Conservation (phyloP, 2,797 vertebrate species). For the Ctenopoma multispine region DNA sequence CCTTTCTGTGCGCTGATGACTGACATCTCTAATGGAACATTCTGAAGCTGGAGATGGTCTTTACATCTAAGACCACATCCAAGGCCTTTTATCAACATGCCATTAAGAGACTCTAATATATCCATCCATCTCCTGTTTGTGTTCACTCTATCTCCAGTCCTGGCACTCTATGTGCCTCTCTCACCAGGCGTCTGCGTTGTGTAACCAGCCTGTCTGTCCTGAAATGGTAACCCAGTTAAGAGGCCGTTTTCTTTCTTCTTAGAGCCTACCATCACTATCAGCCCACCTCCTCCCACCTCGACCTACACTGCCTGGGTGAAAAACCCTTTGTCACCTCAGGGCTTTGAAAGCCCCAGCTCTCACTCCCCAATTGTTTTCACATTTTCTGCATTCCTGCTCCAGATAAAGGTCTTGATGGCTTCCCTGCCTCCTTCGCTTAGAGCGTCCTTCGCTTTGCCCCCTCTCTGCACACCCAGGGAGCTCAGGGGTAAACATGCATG, state of each 20-base stretch:
- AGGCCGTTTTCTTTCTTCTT: conserved; percentile 69
- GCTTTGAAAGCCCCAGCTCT: conserved; percentile 81
- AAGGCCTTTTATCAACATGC: conserved; percentile 78
- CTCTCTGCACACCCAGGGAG: conserved; percentile 49
- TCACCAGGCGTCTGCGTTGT: conserved; percentile 77
- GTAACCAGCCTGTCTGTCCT: conserved; percentile 81
- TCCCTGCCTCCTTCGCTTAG: conserved; percentile 59
- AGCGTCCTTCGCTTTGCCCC: conserved; percentile 46
- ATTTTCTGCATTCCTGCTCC: conserved; percentile 89
- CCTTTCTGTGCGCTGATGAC: conserved; percentile 55
- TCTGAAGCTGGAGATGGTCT: conserved; percentile 65
- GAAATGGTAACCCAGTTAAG: conserved; percentile 85
- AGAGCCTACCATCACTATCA: conserved; percentile 62
- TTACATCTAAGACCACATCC: conserved; percentile 71
- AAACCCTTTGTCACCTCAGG: conserved; percentile 85
- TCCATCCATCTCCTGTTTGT: conserved; percentile 72
- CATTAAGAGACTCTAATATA: conserved; percentile 77
- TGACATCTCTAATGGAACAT: conserved; percentile 75
- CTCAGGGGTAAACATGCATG: conserved; percentile 26
- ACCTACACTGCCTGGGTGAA: conserved; percentile 75
- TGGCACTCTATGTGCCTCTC: conserved; percentile 70
- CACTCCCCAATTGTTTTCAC: conserved; percentile 85
- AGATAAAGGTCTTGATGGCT: conserved; percentile 84
- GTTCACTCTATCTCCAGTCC: conserved; percentile 70
- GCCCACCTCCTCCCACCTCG: conserved; percentile 66